Evolutionary conservation across 2,113 vertebrate species (phyloP).

Genomic region (Promerops cafer): DNA sequence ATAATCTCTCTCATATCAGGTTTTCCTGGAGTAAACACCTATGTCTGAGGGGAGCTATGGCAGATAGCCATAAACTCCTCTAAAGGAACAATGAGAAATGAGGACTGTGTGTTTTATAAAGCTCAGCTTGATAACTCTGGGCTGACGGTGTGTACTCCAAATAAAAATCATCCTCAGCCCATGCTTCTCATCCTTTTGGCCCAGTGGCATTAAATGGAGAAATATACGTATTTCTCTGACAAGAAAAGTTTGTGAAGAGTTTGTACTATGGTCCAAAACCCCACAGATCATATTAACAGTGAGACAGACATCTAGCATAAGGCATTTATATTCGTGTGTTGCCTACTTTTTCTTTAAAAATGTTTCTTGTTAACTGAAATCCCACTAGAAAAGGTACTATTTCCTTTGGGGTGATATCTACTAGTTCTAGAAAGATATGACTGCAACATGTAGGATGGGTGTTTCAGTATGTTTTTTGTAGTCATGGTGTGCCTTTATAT

Average conservation of each 20-base stretch:
- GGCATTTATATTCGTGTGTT: accelerated
- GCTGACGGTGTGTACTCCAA: not conserved
- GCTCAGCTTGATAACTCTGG: not conserved
- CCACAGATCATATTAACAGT: not conserved
- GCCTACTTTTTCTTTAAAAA: not conserved
- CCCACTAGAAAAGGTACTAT: not conserved
- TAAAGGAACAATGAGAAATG: not conserved
- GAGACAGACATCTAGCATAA: not conserved
- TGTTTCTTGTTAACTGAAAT: not conserved
- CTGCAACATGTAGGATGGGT: accelerated
- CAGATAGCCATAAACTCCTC: not conserved
- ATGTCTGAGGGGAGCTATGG: not conserved
- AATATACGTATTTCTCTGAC: not conserved
- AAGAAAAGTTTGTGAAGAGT: not conserved
- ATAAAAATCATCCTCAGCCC: not conserved
- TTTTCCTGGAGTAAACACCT: not conserved
- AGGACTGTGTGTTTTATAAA: not conserved
- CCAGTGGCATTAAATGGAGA: not conserved
- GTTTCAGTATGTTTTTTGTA: not conserved
- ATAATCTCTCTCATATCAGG: not conserved
- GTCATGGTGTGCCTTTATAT: not conserved
- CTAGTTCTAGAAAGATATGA: not conserved
- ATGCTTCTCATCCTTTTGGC: not conserved
- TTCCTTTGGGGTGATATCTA: not conserved
- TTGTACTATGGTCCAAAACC: not conserved